Percentiles rank a stretch among this genome's conserved stretches.
These are phyloP conservation scores for Tupaia chinensis DNA, from an alignment of 2,113 vertebrate species.

Conservation along the genomic window DNA sequence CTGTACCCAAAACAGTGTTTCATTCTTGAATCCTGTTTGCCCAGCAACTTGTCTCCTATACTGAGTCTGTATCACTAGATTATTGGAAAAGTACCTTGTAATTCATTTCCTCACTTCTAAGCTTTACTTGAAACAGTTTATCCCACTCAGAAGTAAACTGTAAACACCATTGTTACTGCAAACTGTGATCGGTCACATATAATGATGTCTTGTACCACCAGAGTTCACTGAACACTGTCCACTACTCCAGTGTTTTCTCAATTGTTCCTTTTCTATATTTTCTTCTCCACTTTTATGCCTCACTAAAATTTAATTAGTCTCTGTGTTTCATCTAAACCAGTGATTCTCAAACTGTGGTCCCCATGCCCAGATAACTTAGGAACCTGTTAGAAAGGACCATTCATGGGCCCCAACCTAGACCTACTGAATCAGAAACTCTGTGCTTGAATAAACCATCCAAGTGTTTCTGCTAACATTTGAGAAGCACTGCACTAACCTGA, in stretches of 20 bases:
- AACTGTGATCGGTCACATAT: conserved; percentile 24
- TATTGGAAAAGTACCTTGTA: not conserved
- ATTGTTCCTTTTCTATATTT: conserved; percentile 1
- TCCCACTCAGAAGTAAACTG: not conserved
- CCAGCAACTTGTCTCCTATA: not conserved
- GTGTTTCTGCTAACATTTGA: not conserved
- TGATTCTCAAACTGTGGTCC: not conserved
- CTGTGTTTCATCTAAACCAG: not conserved
- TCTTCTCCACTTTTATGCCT: not conserved
- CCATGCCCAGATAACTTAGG: not conserved
- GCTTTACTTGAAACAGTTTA: not conserved
- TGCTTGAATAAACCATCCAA: not conserved
- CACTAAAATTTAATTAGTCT: not conserved
- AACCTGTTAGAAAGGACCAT: not conserved
- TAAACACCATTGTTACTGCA: conserved; percentile 16
- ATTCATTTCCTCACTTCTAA: conserved; percentile 26
- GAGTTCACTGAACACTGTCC: not conserved
- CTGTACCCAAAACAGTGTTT: not conserved
- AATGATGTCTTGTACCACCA: conserved; percentile 1
- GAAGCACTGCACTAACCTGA: not conserved
- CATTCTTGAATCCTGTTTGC: not conserved
- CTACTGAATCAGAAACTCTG: not conserved
- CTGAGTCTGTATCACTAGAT: not conserved
- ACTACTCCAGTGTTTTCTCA: not conserved
- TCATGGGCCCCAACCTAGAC: not conserved